Percentiles rank a stretch among this genome's conserved stretches.
These are phyloP conservation scores for Brotula barbata DNA, from an alignment of 2,797 vertebrate species.

Conservation along the genomic window DNA sequence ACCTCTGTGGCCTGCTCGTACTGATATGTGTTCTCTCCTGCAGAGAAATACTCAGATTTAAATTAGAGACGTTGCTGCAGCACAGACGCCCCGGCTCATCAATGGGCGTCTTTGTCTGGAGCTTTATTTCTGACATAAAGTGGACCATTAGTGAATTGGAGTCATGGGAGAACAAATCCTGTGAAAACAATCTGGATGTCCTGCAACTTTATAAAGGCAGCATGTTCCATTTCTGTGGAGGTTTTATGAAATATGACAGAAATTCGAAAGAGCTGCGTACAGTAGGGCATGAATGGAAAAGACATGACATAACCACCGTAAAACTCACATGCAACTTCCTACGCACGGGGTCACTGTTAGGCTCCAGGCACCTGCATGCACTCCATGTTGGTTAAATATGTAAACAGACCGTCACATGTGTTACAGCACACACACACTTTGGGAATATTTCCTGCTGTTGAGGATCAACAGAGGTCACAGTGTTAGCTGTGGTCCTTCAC, in stretches of 20 bases:
- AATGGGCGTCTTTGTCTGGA: conserved; percentile 68
- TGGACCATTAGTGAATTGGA: conserved; percentile 76
- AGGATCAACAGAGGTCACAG: conserved; percentile 11
- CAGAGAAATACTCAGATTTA: conserved; percentile 36
- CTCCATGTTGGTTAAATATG: conserved; percentile 15
- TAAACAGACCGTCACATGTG: background rate
- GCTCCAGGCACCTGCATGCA: conserved; percentile 40
- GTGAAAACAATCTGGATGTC: conserved; percentile 50
- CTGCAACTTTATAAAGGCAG: background rate
- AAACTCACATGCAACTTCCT: background rate
- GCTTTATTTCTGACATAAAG: conserved; percentile 76
- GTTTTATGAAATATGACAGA: background rate
- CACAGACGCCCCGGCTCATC: conserved; percentile 40
- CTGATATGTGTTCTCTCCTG: conserved; percentile 35
- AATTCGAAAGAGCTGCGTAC: no score
- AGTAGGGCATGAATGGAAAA: no score
- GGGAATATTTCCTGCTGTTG: conserved; percentile 52
- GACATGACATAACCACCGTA: no score
- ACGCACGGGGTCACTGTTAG: background rate
- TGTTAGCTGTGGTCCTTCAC: background rate
- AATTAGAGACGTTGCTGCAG: conserved; percentile 43
- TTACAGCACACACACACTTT: conserved; percentile 19
- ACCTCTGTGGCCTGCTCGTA: conserved; percentile 45
- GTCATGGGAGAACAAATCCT: conserved; percentile 72
- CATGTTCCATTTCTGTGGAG: background rate